Base-by-base conservation (phyloP, 1,140 invertebrate genomes). In the Aphelenchoides avenae region DNA sequence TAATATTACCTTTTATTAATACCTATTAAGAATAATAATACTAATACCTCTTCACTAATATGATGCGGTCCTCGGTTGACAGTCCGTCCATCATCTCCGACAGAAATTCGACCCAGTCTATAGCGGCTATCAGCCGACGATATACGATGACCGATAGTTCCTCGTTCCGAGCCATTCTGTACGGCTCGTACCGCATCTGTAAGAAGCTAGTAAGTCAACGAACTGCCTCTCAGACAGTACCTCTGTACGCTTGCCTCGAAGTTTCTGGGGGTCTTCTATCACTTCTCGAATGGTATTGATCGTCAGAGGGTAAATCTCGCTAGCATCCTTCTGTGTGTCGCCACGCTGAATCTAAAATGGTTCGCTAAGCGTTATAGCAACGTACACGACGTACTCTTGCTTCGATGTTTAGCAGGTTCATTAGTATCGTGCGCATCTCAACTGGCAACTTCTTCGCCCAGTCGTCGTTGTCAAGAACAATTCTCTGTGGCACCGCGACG, bases 121-220 rank as follows among this genome's bases (percentile, higher is more conserved):
- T 75, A n/a, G 75, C 70, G 7, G 71, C 71, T n/a, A 74, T 75
- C 26, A 74, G 49, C 30, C 71, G 42, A 9, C 71, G 58, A 55
- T 77, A 77, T 5, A 72, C 71, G 46, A 74, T 71, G 18, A 62
- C 42, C 31, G 31, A 65, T n/a, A 74, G 57, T 40, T 74, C 71
- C 42, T 77, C 58, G 43, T 77, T 74, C 41, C 59, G 51, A 5
- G 71, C 71, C 66, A 75, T 75, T 44, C 71, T 40, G 53, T 74
- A 77, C 18, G 75, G 68, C 40, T 74, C 71, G 48, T 74, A 74
- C 24, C 71, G 61, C 64, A 74, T 74, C 68, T 71, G 47, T 52
- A 26, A 2, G 22, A 11, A 31, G 7, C 22, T 34, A 29, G 20
- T 3, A 40, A 54, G 50, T 34, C 31, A 43, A n/a, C 13, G 5